Evolutionary conservation across 92 coral and sea anemone genomes (phyloP).

Genomic region (Porites divaricata): DNA sequence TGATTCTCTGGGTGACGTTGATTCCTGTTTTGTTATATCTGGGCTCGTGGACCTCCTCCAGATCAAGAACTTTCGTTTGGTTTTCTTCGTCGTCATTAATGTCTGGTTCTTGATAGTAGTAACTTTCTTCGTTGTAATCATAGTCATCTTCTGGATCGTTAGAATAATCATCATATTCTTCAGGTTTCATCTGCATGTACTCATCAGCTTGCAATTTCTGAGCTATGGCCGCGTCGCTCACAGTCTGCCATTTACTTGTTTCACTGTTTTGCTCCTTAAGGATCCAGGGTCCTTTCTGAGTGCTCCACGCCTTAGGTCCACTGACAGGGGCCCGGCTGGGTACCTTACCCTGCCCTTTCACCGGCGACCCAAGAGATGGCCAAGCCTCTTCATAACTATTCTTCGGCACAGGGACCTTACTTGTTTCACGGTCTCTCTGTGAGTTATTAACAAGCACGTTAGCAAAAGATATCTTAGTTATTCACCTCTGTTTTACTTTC

Average conservation of each 20-base stretch:
- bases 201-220: constrained; percentile 22
- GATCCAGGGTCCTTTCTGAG: constrained; percentile 5
- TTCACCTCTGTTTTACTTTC: background rate
- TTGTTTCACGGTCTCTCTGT: background rate
- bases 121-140: constrained; percentile 1
- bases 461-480: background rate
- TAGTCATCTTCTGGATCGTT: constrained; percentile 12
- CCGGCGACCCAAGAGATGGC: constrained; percentile 43
- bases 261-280: background rate
- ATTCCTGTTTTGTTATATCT: background rate
- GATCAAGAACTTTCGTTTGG: constrained; percentile 3
- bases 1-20: background rate
- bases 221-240: constrained; percentile 16
- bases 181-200: background rate
- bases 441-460: background rate
- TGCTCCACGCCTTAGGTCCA: background rate
- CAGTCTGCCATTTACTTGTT: background rate
- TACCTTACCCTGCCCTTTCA: background rate
- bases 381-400: constrained; percentile 37
- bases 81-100: constrained; percentile 20
- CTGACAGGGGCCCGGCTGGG: background rate
- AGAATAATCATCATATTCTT: background rate
- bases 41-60: constrained; percentile 13
- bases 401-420: background rate
- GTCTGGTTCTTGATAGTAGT: constrained; percentile 12